Evolutionary conservation across 2,797 vertebrate genomes (phyloP), one percentile per base, ranked within the genome.

Genomic region (Micrastur ruficollis): DNA sequence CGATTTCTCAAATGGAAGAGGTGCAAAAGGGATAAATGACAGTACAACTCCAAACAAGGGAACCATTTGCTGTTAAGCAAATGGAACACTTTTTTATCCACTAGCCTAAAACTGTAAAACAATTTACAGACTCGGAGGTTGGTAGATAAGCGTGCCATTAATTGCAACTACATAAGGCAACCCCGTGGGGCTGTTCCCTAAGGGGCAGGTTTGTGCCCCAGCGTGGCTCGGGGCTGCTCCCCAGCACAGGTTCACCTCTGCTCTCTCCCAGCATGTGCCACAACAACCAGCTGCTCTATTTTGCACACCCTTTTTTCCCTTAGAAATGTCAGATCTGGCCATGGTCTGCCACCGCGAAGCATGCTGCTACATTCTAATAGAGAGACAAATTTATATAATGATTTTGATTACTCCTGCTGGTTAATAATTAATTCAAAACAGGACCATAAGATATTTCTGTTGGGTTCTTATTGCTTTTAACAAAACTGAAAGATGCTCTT

Each of bases 1-100:
- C 20, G 34, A 34, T 46, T 75, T 68, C 50, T 75, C 62, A 55
- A 38, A 53, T 9, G 42, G 46, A 71, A 84, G 40, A 46, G 4
- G 11, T 5, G 1, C 8, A 36, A 53, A 75, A 19, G 29, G 21
- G 32, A 31, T 16, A 86, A 68, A 32, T 3, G 21, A 12, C 4
- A 9, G 5, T 8, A 9, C 22, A 36, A 44, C 18, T 50, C 22
- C 49, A 56, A n/a, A 36, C 32, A 53, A 68, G 14, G 14, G 18
- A 73, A 53, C 7, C 0, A 0, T 38, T 46, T 65, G 36, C 38
- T 19, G 2, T 61, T 70, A 55, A 40, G 40, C 1, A 1, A 50
- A 34, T 2, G 3, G 9, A 14, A 15, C 31, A 7, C 5, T 4
- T 46, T 12, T 50, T 46, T 40, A 44, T 52, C 62, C 10, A 6